Base-by-base conservation (phyloP, 1,140 invertebrate species). In the Pogonomyrmex californicus region DNA sequence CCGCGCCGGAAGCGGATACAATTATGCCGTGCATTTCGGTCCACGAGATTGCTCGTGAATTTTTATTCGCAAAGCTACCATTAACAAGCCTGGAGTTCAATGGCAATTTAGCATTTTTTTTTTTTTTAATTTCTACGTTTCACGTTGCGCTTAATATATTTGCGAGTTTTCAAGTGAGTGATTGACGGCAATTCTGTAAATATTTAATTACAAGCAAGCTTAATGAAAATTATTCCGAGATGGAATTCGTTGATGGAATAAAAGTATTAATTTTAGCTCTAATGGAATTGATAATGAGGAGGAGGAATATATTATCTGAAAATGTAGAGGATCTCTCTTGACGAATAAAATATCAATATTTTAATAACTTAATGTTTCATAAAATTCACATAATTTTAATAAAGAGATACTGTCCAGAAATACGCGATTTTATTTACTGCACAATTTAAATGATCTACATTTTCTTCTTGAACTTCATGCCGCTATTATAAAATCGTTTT, bases 1-100 rank as follows among this genome's bases (percentile, higher is more conserved):
- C 23, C 38, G 30, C 38, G 17, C 54, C 66, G 68, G 65, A 81
- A 81, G 23, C 49, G 65, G 30, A 58, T 60, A 73, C 51, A 78
- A 78, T 66, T 79, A 79, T 66, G 47, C 12, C 5, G n/a, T 12
- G 47, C 14, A 47, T 36, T 65, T 51, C 51, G 36, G 12, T 23
- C 30, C 4, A 14, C 30, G 60, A 12, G 60, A 51, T 65, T 63
- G 38, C 41, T 63, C 33, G 62, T 68, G 3, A 49, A 47, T 68
- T 68, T 68, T 79, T 41, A 41, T 12, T 41, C 10, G 23, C 36
- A 81, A 17, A 44, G n/a, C 23, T 41, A 23, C 23, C 36, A 2
- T 36, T 58, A 38, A 6, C 36, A 47, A 77, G 33, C 58, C n/a
- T 23, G 44, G 0, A 58, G 17, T 65, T 30, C 23, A 38, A 51